Conservation (phyloP, 2,797 vertebrate genomes). For the Tapirus indicus region DNA sequence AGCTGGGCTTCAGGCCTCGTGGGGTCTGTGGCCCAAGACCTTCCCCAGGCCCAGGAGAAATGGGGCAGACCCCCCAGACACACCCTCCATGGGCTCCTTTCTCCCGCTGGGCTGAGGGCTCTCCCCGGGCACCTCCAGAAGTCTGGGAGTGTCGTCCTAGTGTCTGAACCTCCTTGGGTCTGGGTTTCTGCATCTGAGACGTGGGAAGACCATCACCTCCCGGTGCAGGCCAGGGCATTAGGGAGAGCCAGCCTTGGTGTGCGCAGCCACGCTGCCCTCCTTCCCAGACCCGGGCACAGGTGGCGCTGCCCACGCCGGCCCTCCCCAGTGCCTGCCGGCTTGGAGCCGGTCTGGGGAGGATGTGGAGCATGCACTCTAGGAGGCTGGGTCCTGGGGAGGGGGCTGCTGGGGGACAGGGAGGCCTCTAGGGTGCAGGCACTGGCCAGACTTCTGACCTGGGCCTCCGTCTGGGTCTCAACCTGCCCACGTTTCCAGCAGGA, state of each 20-base stretch:
- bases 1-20: accelerated
- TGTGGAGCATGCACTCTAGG: accelerated
- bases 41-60: not conserved
- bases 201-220: not conserved
- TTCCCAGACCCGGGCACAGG: not conserved
- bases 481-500: not conserved
- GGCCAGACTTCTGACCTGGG: not conserved
- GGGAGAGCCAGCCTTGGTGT: accelerated
- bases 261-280: not conserved
- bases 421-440: not conserved
- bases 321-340: not conserved
- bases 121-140: not conserved
- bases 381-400: not conserved
- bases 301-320: not conserved
- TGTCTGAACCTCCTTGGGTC: not conserved
- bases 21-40: not conserved
- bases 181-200: too few species aligned
- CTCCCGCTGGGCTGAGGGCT: accelerated
- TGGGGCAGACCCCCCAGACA: accelerated
- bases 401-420: too few species aligned
- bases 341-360: not conserved
- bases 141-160: accelerated
- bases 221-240: not conserved
- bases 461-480: not conserved
- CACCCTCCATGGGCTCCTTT: not conserved